Base-by-base conservation (phyloP, 1,140 invertebrate genomes). In the Diachasmimorpha longicaudata region DNA sequence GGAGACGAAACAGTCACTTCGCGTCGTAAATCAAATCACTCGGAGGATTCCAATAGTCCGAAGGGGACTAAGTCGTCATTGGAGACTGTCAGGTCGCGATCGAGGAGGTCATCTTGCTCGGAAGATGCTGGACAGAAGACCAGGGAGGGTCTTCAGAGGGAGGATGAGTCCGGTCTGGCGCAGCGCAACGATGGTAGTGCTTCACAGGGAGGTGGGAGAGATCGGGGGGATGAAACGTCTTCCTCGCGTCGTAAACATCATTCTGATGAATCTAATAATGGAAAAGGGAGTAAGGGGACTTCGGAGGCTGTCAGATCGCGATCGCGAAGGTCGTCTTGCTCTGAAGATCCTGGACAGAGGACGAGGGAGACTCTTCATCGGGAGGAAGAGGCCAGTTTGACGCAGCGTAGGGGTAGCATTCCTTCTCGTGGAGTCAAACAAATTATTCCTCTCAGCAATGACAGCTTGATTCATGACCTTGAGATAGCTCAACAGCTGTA, bases 381-480 rank as follows among this genome's bases (percentile, higher is more conserved):
- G 14, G 37, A 74, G 4, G 13, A 79, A 55, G 5, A 69, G 0
- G 2, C 13, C 37, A 36, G 21, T 37, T 2, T 6, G 31, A 6
- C 31, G 6, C 52, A 48, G 13, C 13, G 10, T 14, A 13, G 3
- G 44, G 63, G 10, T 0, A 46, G 4, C 11, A 39, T 21, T 11
- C 9, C 39, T 16, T 3, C 74, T 19, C 68, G n/a, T 4, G n/a
- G 6, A 8, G 16, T 81, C 44, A 89, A 89, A n/a, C 84, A 88
- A 52, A 86, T 89, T 14, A 89, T 89, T 39, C 87, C 85, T 0
- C 52, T 89, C 58, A 84, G 76, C 16, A 81, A 89, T 36, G 85
- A 87, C 8, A 84, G 79, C 52, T 74, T 89, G 0, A 81, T 86
- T 1, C 79, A 87, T 11, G 87, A 89, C 55, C 80, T 88, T 9